These are phyloP conservation scores for Apis laboriosa DNA, from an alignment of 1,140 invertebrate species.

Conservation along the genomic window DNA sequence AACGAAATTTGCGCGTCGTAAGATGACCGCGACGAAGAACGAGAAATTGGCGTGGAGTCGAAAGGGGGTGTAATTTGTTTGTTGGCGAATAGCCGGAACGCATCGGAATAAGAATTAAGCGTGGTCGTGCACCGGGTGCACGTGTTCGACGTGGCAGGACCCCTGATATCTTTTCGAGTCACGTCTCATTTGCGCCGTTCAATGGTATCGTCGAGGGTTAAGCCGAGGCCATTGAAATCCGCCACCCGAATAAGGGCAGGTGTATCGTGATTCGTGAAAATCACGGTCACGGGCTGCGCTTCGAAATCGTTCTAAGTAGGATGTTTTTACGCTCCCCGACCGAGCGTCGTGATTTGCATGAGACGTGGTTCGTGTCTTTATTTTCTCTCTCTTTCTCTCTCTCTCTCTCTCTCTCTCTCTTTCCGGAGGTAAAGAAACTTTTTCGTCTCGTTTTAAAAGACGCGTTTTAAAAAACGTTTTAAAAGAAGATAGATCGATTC, in stretches of 20 bases:
- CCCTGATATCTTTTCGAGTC: conserved; percentile 50
- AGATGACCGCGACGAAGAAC: no score
- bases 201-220: conserved; percentile 36
- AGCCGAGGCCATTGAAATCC: conserved; percentile 33
- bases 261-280: conserved; percentile 60
- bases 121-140: conserved; percentile 36
- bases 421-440: no score
- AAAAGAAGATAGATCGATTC: no score
- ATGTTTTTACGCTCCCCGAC: conserved; percentile 3
- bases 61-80: conserved; percentile 29
- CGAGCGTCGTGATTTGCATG: background rate
- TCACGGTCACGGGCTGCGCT: conserved; percentile 12
- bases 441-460: no score
- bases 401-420: no score
- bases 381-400: background rate
- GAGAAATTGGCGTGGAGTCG: background rate
- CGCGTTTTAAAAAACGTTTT: no score
- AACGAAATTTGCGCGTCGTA: no score
- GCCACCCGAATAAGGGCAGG: conserved; percentile 48
- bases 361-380: background rate
- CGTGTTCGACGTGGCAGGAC: conserved; percentile 37
- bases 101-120: conserved; percentile 42
- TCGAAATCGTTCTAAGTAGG: background rate
- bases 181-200: conserved; percentile 59
- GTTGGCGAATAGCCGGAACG: conserved; percentile 30